These are phyloP conservation scores for Poeciliopsis turneri DNA, from an alignment of 2,797 vertebrate species.

Conservation along the genomic window DNA sequence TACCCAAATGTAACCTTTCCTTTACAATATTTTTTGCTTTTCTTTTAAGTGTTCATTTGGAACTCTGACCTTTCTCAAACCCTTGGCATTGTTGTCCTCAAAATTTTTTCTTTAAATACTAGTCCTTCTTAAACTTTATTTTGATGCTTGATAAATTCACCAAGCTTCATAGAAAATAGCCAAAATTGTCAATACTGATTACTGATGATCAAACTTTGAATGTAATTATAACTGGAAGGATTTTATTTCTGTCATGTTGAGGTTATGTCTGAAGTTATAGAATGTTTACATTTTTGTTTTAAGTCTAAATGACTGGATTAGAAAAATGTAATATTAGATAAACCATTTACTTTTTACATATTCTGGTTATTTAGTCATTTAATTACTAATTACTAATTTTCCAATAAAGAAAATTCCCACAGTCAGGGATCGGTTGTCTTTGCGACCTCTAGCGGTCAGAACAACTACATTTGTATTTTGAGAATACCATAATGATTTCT, in stretches of 20 bases:
- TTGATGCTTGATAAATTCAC: neutral
- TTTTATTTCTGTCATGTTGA: neutral
- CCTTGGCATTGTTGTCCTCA: neutral
- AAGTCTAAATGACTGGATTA: neutral
- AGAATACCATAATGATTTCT: neutral
- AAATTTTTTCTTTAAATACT: neutral
- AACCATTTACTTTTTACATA: neutral
- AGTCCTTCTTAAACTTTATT: neutral
- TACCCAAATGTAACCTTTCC: neutral
- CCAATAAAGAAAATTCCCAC: neutral
- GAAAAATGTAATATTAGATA: neutral
- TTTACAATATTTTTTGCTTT: neutral
- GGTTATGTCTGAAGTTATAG: neutral
- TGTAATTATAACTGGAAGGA: neutral
- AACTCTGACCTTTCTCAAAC: neutral
- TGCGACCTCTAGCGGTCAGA: neutral
- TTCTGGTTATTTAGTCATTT: neutral
- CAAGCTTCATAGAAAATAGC: neutral
- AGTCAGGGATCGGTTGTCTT: neutral
- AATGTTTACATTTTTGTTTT: neutral
- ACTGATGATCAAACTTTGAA: neutral
- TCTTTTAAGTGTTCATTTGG: neutral
- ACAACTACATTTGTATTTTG: neutral
- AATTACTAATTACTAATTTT: neutral
- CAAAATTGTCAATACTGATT: too few relatives aligned